phyloP scores from a whole-genome alignment of 2,113 vertebrate species.

The Tympanuchus pallidicinctus region DNA sequence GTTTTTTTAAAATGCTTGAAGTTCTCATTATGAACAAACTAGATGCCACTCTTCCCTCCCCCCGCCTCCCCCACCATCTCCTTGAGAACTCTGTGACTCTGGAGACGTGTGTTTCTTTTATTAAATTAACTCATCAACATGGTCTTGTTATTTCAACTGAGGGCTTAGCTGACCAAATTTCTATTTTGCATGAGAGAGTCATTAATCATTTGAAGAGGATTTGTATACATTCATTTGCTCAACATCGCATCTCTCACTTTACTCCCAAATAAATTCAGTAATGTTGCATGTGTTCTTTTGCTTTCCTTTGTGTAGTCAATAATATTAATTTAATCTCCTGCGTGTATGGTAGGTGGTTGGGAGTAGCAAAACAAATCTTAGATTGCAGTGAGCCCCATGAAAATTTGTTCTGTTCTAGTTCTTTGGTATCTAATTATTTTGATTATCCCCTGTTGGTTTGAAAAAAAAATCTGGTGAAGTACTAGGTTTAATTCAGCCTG shows the following conservation, averaged over 20 bases:
- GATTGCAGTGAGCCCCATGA: not conserved
- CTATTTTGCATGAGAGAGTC: constrained; percentile 32
- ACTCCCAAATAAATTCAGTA: constrained; percentile 47
- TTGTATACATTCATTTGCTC: constrained; percentile 26
- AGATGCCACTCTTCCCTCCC: not conserved
- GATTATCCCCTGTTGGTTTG: not conserved
- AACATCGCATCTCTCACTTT: constrained; percentile 43
- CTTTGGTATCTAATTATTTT: constrained; percentile 53
- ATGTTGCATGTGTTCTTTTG: constrained; percentile 21
- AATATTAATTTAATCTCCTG: constrained; percentile 45
- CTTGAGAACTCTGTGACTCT: not conserved
- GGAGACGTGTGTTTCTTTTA: not conserved
- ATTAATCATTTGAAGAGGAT: constrained; percentile 45
- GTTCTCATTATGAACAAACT: not conserved
- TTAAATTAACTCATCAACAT: constrained; percentile 39
- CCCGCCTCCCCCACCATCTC: not conserved
- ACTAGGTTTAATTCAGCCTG: constrained; percentile 16
- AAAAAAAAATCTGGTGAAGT: constrained; percentile 20
- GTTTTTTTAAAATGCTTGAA: not conserved
- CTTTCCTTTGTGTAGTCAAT: constrained; percentile 35
- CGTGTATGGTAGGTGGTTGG: constrained; percentile 6
- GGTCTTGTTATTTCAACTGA: constrained; percentile 50
- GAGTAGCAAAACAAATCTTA: constrained; percentile 21
- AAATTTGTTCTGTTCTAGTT: constrained; percentile 23
- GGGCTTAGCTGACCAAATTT: constrained; percentile 27